phyloP scores from a whole-genome alignment of 2,113 vertebrate species.

The Paracanthobrama guichenoti region DNA sequence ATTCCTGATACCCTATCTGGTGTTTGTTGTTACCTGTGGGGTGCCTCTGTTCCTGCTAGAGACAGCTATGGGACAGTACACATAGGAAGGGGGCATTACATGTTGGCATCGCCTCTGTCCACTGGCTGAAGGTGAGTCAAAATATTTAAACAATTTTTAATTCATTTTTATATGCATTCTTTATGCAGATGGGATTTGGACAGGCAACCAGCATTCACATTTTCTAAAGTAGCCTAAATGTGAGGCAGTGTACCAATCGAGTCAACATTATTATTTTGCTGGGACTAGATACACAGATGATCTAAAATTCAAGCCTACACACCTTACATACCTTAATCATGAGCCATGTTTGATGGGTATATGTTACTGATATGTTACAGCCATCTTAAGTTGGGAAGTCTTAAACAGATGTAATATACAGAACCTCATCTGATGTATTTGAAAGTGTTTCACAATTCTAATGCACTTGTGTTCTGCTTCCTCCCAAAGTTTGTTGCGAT shows the following conservation, averaged over 20 bases:
- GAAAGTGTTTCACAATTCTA: not conserved
- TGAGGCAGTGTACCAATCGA: not conserved
- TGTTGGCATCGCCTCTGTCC: constrained; percentile 74
- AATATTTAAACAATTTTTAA: not conserved
- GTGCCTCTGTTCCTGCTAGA: constrained; percentile 76
- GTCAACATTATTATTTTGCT: not conserved
- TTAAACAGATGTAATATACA: not conserved
- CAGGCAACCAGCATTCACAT: not conserved
- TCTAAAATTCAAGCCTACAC: not conserved
- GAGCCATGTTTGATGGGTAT: too few species aligned
- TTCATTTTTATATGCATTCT: not conserved
- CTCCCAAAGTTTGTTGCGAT: constrained; percentile 71
- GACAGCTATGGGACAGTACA: constrained; percentile 70
- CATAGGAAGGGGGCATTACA: constrained; percentile 69
- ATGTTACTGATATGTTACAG: not conserved
- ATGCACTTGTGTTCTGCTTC: not conserved
- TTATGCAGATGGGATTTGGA: not conserved
- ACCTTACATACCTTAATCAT: not conserved
- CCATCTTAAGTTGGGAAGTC: not conserved
- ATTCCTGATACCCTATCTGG: constrained; percentile 75
- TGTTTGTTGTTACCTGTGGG: constrained; percentile 72
- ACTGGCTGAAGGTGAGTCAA: constrained; percentile 67
- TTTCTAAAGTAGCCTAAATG: not conserved
- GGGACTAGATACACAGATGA: not conserved
- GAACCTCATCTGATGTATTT: not conserved